These are phyloP conservation scores for Dryomyza anilis DNA, from an alignment of 2,888 invertebrate genomes.

Conservation along the genomic window DNA sequence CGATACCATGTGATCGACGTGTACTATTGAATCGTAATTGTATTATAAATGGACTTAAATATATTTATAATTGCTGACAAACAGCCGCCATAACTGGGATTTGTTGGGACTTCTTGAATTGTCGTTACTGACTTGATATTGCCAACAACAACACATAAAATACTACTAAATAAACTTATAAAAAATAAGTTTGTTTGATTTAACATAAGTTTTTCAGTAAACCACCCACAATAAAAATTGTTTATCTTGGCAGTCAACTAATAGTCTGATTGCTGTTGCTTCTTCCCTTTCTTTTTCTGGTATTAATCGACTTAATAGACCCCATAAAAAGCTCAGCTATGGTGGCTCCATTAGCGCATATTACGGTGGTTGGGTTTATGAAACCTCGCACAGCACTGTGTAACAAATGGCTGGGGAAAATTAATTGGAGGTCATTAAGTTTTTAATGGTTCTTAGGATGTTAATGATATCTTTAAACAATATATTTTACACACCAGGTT, in stretches of 20 bases:
- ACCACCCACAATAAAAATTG: conserved; percentile 17
- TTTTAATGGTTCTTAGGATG: too few species aligned
- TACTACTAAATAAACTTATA: background rate
- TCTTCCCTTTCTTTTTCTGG: background rate
- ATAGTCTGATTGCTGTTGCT: background rate
- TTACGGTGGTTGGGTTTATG: background rate
- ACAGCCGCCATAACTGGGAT: conserved; percentile 4
- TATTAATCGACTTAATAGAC: background rate
- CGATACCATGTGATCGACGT: background rate
- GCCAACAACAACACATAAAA: background rate
- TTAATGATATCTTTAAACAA: too few species aligned
- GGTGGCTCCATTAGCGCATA: conserved; percentile 8
- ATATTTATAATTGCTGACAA: conserved; percentile 16
- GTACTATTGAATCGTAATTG: conserved; percentile 1
- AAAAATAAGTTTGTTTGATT: conserved; percentile 6
- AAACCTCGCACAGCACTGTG: background rate
- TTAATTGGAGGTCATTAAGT: too few species aligned
- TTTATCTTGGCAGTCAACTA: conserved; percentile 1
- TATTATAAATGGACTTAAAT: conserved; percentile 14
- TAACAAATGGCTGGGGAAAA: too few species aligned
- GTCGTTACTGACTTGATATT: background rate
- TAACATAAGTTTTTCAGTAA: background rate
- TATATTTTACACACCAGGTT: too few species aligned
- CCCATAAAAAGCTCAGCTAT: conserved; percentile 13
- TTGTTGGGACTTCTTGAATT: background rate